A percentile compares a stretch with the other conserved stretches of the same genome.
phyloP scores from a whole-genome alignment of 1,140 invertebrate genomes.

The Trichomalopsis sarcophagae region DNA sequence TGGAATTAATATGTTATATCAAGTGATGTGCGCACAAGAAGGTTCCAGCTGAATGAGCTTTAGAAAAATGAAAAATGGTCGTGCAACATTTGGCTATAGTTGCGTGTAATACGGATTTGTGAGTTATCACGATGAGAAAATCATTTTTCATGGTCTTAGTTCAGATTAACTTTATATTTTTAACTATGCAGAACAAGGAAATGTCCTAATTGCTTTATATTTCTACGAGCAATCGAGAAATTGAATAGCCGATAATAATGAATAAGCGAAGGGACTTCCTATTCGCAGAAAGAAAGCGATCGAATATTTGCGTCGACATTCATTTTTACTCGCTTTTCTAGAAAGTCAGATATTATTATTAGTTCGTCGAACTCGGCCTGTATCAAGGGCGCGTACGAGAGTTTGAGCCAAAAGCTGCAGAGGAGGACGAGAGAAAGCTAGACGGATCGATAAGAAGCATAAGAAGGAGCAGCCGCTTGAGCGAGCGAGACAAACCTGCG shows the following conservation, averaged over 20 bases:
- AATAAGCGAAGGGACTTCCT: background rate
- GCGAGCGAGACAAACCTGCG: background rate
- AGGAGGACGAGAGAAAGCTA: conserved; percentile 23
- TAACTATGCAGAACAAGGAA: background rate
- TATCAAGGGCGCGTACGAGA: conserved; percentile 27
- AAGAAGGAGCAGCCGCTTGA: conserved; percentile 3
- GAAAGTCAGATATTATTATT: too few species aligned
- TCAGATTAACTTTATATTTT: background rate
- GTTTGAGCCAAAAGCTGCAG: conserved; percentile 42
- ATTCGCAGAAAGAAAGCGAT: background rate
- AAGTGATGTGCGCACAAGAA: background rate
- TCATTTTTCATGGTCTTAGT: too few species aligned
- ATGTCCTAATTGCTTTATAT: background rate
- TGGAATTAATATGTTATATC: background rate
- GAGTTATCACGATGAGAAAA: too few species aligned
- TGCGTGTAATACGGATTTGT: background rate
- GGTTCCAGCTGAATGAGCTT: background rate
- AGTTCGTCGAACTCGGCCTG: background rate
- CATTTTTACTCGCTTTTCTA: background rate
- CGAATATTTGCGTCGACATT: background rate
- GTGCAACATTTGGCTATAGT: background rate
- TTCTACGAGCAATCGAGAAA: background rate
- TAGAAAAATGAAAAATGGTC: background rate
- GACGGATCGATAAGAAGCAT: conserved; percentile 44
- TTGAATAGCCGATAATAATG: background rate